Evolutionary conservation across 2,113 vertebrate genomes (phyloP).

Genomic region (Lonchura striata): DNA sequence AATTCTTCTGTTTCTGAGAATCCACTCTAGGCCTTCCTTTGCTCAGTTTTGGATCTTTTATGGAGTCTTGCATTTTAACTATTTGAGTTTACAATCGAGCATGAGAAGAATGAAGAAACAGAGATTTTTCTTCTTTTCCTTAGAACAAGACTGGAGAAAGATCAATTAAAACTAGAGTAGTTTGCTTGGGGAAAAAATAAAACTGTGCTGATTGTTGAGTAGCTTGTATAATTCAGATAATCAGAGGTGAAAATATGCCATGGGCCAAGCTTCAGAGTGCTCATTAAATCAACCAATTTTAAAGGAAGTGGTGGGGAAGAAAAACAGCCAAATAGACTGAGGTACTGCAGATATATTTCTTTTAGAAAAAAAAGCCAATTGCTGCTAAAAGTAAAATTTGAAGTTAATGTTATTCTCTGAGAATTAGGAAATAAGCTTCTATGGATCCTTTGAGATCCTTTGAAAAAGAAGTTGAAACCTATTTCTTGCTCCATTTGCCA

Average conservation of each 20-base stretch:
- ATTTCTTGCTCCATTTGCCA: neutral
- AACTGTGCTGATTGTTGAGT: neutral
- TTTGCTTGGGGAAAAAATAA: neutral
- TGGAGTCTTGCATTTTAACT: neutral
- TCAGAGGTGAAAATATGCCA: neutral
- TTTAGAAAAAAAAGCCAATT: neutral
- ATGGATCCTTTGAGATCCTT: neutral
- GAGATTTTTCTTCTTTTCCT: neutral
- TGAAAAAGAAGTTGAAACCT: neutral
- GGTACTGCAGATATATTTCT: neutral
- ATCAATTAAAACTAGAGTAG: neutral
- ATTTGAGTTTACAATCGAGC: neutral
- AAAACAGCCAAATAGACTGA: neutral
- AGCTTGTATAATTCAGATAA: neutral
- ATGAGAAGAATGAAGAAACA: neutral
- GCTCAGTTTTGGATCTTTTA: constrained; percentile 29
- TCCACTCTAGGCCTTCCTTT: constrained; percentile 36
- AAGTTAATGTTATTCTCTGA: neutral
- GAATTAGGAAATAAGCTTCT: neutral
- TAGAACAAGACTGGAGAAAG: neutral
- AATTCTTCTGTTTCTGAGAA: constrained; percentile 60
- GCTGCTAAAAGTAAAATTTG: neutral
- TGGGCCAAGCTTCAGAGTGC: neutral
- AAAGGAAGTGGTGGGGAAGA: neutral
- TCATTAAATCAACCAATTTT: constrained; percentile 2